Evolutionary conservation across 2,888 invertebrate species (phyloP).

Genomic region (Eucriotettix oculatus): DNA sequence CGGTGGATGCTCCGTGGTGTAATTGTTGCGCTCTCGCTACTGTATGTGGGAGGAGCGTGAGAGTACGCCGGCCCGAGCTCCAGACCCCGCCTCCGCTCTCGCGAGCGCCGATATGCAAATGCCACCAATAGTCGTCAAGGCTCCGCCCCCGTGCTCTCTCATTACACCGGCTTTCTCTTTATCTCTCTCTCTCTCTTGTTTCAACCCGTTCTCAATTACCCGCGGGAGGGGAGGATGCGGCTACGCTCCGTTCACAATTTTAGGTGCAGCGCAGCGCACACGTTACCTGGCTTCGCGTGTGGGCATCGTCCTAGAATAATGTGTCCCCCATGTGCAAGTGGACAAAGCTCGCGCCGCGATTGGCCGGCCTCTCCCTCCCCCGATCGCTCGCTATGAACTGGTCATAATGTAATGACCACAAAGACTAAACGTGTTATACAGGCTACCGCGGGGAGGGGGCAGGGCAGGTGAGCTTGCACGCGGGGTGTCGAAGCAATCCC

Average conservation of each 20-base stretch:
- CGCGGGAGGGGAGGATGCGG: neutral
- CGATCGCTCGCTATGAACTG: neutral
- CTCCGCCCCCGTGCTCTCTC: neutral
- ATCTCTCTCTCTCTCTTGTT: slow-evolving; percentile 6
- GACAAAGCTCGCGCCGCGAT: neutral
- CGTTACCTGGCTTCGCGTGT: neutral
- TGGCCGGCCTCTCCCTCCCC: neutral
- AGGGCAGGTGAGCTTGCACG: neutral
- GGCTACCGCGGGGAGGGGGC: neutral
- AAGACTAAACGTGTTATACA: neutral
- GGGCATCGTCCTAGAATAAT: neutral
- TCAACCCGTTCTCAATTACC: slow-evolving; percentile 4
- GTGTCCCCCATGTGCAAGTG: neutral
- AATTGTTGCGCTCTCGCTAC: too few species aligned
- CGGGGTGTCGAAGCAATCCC: neutral
- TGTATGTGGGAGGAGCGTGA: neutral
- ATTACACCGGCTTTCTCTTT: neutral
- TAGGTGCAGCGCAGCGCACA: neutral
- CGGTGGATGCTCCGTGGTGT: too few species aligned
- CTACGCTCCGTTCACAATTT: neutral
- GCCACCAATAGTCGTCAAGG: slow-evolving; percentile 9
- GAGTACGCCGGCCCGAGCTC: neutral
- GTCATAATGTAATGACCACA: neutral
- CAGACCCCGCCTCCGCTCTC: neutral
- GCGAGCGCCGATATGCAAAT: slow-evolving; percentile 8